Evolutionary conservation across 2,888 invertebrate genomes (phyloP), one percentile per base, ranked within the genome.

Genomic region (Lasioglossum pauxillum): DNA sequence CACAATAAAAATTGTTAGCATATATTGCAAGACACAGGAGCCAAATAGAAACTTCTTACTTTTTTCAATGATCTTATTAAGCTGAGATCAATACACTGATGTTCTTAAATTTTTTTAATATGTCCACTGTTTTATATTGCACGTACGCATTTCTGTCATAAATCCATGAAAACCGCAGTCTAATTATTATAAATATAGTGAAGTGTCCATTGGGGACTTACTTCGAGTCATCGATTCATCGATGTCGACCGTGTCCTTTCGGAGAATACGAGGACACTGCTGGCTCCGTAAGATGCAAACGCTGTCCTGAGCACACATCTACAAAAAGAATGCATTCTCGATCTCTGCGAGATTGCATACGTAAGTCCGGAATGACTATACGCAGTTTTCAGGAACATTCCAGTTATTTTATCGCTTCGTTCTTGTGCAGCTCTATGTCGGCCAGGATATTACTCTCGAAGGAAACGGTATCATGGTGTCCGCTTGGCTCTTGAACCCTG

Each of bases 201-300:
- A 96, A 96, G 93, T 97, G 97, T 92, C 97, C 97, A 4, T 94
- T 96, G 86, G 97, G 97, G 23, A 97, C 97, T 0, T 97, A 96
- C 93, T 96, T 96, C 92, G 96, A 97, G 92, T 94, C 95, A 5
- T 95, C 96, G 0, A 94, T 93, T 8, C 95, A 96, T 87, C 94
- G 93, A n/a, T 97, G 97, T 90, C 96, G 96, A 84, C 95, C 96
- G 49, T 97, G 97, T 92, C 95, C 95, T 16, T 94, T 96, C 77
- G 97, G 97, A 3, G 96, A 95, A n/a, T 97, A 96, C 91, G 97
- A 97, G 89, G 95, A 96, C 46, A 90, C 94, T 60, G 95, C 95
- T 53, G 97, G 96, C 4, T 96, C 96, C 83, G 93, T 94, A 0
- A 92, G 95, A 0, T 97, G 97, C 91, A 92, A 94, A 23, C 93